Evolutionary conservation across 2,797 vertebrate species (phyloP).

Genomic region (Trachops cirrhosus): DNA sequence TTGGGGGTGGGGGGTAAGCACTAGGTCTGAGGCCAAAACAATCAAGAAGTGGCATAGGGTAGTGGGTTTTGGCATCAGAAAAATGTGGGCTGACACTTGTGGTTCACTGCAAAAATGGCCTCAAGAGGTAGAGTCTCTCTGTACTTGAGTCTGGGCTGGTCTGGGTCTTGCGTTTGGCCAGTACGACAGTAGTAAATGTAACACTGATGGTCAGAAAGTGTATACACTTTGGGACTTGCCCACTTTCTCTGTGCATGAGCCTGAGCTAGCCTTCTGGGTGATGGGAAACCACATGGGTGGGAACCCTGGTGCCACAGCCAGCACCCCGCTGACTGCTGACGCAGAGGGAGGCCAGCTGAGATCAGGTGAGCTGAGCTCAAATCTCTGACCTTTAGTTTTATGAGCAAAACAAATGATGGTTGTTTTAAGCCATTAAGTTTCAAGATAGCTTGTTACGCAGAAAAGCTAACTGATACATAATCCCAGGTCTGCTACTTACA

Average conservation of each 20-base stretch:
- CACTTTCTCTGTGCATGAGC: neutral
- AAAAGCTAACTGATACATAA: neutral
- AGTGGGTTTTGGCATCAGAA: neutral
- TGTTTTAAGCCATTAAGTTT: neutral
- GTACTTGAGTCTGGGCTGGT: neutral
- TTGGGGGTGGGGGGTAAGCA: neutral
- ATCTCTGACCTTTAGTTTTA: neutral
- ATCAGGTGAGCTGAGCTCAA: neutral
- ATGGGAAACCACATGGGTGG: neutral
- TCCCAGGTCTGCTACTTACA: neutral
- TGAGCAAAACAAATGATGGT: neutral
- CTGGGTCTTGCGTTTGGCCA: neutral
- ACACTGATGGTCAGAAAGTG: neutral
- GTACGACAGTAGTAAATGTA: neutral
- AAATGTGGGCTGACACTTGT: neutral
- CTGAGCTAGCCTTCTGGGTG: neutral
- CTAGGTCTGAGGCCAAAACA: neutral
- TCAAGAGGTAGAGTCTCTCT: neutral
- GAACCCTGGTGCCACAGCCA: neutral
- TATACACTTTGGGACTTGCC: neutral
- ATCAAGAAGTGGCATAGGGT: neutral
- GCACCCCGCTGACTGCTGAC: neutral
- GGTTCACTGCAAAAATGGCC: neutral
- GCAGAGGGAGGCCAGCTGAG: neutral
- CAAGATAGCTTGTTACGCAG: neutral